A percentile compares a stretch with the other conserved stretches of the same genome.
Evolutionary conservation across 2,888 invertebrate species (phyloP).

Genomic region (Brachypterus glaber): DNA sequence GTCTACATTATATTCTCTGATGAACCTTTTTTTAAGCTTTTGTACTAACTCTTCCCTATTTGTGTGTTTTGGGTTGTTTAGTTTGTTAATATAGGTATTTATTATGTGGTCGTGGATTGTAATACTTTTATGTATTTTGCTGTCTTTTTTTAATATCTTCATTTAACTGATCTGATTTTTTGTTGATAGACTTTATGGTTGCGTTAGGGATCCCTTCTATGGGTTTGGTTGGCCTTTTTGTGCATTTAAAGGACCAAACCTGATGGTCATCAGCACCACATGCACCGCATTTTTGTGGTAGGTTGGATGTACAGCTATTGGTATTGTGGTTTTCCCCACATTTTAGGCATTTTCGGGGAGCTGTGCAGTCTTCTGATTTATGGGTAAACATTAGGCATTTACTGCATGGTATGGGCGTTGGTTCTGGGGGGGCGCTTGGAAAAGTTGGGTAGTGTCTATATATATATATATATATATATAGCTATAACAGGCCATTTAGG

Average conservation of each 20-base stretch:
- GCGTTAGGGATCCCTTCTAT: too few relatives aligned
- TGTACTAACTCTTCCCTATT: background rate
- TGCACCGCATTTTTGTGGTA: background rate
- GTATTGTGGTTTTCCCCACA: constrained; percentile 9
- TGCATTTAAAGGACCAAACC: background rate
- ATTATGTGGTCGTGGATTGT: background rate
- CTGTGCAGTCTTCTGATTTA: constrained; percentile 6
- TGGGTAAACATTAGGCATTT: constrained; percentile 9
- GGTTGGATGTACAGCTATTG: background rate
- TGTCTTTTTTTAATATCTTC: too few relatives aligned
- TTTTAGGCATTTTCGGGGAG: constrained; percentile 4
- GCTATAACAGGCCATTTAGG: too few relatives aligned
- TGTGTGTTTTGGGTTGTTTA: background rate
- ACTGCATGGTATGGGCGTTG: constrained; percentile 8
- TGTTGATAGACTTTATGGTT: too few relatives aligned
- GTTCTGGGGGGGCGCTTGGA: constrained; percentile 8
- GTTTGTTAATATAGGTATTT: background rate
- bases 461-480: too few relatives aligned
- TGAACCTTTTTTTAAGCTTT: background rate
- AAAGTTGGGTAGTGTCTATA: constrained; percentile 3
- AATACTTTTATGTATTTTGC: background rate
- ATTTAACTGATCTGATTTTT: too few relatives aligned
- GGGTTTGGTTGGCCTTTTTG: too few relatives aligned
- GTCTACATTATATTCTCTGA: background rate
- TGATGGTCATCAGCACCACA: background rate